These are phyloP conservation scores for Colinus virginianus DNA, from an alignment of 2,113 vertebrate species.

Conservation along the genomic window DNA sequence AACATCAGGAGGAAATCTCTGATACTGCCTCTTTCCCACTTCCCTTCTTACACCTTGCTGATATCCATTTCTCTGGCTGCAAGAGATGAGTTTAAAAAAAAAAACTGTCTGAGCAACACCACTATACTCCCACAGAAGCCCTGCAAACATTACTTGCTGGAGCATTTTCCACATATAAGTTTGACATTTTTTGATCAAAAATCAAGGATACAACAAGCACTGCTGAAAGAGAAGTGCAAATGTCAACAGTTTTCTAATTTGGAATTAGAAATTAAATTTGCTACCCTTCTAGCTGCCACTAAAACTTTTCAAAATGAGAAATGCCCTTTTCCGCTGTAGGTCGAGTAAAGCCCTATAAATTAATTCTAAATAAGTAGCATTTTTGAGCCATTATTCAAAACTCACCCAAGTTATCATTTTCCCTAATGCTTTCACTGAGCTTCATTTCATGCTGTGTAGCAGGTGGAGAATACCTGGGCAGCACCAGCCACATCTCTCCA, in stretches of 20 bases:
- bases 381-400: not conserved
- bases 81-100: not conserved
- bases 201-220: not conserved
- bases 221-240: not conserved
- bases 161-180: not conserved
- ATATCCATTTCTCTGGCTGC: not conserved
- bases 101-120: not conserved
- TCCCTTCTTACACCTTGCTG: not conserved
- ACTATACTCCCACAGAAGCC: not conserved
- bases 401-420: not conserved
- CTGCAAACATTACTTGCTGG: not conserved
- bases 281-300: not conserved
- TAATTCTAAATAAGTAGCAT: not conserved
- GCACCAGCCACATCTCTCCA: not conserved
- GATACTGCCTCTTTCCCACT: not conserved
- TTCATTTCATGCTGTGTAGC: not conserved
- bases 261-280: not conserved
- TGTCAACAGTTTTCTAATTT: not conserved
- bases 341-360: not conserved
- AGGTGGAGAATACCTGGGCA: not conserved
- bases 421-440: not conserved
- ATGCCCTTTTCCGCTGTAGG: not conserved
- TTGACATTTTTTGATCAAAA: not conserved
- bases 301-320: not conserved
- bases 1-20: slow-evolving; percentile 5